These are phyloP conservation scores for Phrynosoma platyrhinos DNA, from an alignment of 2,113 vertebrate genomes.

Conservation along the genomic window DNA sequence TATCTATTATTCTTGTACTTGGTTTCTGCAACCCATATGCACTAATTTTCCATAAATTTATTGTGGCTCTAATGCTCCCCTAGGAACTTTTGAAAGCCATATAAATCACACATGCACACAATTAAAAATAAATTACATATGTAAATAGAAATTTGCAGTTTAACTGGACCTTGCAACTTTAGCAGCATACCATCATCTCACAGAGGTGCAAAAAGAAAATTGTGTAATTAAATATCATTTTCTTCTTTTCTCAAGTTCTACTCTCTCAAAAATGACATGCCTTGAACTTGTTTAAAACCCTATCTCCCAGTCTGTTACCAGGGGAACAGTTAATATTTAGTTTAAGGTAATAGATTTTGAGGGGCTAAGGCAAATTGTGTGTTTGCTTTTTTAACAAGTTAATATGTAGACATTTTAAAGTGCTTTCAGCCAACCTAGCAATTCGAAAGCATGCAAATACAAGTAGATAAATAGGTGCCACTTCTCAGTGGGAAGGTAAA, in stretches of 20 bases:
- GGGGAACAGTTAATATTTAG: too few species aligned
- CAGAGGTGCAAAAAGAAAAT: neutral
- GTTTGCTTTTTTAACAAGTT: too few species aligned
- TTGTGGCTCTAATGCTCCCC: neutral
- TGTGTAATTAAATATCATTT: neutral
- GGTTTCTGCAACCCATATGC: neutral
- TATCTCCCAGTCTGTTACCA: too few species aligned
- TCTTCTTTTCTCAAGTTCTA: neutral
- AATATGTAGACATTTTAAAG: too few species aligned
- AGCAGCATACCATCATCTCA: neutral
- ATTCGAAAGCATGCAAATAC: too few species aligned
- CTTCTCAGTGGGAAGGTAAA: too few species aligned
- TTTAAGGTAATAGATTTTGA: too few species aligned
- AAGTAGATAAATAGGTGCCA: too few species aligned
- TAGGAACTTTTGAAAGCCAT: neutral
- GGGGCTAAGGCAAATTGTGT: too few species aligned
- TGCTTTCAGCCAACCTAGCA: too few species aligned
- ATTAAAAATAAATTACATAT: neutral
- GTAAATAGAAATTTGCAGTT: neutral
- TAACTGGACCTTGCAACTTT: neutral
- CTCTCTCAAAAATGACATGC: neutral
- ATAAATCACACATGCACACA: neutral
- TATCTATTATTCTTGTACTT: neutral
- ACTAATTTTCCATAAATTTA: neutral
- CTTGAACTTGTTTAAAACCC: too few species aligned